Evolutionary conservation across 2,113 vertebrate genomes (phyloP), one percentile per base, ranked within the genome.

Genomic region (Semicossyphus pulcher): DNA sequence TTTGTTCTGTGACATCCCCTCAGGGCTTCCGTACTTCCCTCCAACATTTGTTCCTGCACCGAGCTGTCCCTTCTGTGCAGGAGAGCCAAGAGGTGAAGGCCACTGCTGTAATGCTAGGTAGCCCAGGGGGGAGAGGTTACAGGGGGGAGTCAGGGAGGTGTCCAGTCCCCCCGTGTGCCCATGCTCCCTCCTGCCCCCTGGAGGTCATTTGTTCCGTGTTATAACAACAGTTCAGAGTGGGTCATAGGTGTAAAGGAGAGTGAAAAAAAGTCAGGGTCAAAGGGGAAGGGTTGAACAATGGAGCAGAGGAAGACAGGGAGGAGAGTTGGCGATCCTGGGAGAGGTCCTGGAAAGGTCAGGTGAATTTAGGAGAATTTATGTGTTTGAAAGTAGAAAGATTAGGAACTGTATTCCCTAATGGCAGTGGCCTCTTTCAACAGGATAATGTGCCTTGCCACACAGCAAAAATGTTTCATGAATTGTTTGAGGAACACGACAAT

Each of bases 1-100:
- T 84, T 70, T 60, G 57, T 85, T 81, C 68, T 14, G 44, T 44
- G 37, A 68, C 76, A 61, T 44, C 81, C 80, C 75, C 70, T 58
- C 60, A 52, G 78, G 78, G 70, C 47, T 67, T 69, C 64, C n/a
- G 18, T 47, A 65, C 23, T 39, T 32, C 47, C 39, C 39, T 63
- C 58, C 36, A 56, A 10, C 54, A 18, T 56, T 36, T 71, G 51
- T 65, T n/a, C 61, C 36, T 4, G 6, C 18, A 39, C 25, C 31
- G 52, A 49, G 58, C 18, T 62, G 72, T 58, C 62, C 44, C 45
- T 69, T 69, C 32, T 56, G 64, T 70, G 61, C 15, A 42, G 45
- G 32, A 76, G 36, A 59, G 54, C 25, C 16, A 31, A 54, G 52
- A 64, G 72, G 74, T 56, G 31, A 53, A 26, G 21, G 7, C 4